phyloP scores from a whole-genome alignment of 2,797 vertebrate genomes.

The Premnoplex brunnescens region DNA sequence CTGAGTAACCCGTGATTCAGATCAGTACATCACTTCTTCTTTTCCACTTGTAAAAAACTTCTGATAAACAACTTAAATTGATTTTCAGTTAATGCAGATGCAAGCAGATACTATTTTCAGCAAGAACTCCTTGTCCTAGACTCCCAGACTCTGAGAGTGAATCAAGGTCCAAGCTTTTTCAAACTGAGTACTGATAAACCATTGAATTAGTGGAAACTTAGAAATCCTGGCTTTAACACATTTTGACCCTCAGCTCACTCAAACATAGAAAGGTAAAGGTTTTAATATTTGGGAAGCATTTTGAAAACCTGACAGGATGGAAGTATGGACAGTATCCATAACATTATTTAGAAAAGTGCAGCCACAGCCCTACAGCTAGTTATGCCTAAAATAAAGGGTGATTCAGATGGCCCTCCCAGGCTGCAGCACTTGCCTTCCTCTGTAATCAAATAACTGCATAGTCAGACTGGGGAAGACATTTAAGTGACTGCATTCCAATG shows the following conservation, averaged over 20 bases:
- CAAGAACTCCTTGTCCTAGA: background rate
- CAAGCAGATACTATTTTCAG: conserved; percentile 22
- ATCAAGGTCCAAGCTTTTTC: background rate
- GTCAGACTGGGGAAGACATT: background rate
- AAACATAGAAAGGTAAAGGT: background rate
- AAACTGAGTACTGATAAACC: background rate
- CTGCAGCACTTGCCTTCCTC: background rate
- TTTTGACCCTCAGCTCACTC: background rate
- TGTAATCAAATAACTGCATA: background rate
- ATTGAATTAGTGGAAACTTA: background rate
- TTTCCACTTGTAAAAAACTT: background rate
- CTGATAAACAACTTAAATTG: conserved; percentile 25
- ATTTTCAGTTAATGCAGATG: conserved; percentile 35
- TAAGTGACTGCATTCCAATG: background rate
- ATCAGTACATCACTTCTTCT: background rate
- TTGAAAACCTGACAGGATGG: background rate
- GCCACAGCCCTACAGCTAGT: background rate
- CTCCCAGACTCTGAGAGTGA: background rate
- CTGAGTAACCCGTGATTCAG: background rate
- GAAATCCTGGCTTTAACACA: background rate
- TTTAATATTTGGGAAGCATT: background rate
- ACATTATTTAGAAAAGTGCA: background rate
- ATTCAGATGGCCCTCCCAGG: background rate
- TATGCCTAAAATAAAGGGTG: background rate
- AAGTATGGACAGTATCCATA: background rate